phyloP scores from a whole-genome alignment of 2,113 vertebrate genomes.

The Bos taurus region DNA sequence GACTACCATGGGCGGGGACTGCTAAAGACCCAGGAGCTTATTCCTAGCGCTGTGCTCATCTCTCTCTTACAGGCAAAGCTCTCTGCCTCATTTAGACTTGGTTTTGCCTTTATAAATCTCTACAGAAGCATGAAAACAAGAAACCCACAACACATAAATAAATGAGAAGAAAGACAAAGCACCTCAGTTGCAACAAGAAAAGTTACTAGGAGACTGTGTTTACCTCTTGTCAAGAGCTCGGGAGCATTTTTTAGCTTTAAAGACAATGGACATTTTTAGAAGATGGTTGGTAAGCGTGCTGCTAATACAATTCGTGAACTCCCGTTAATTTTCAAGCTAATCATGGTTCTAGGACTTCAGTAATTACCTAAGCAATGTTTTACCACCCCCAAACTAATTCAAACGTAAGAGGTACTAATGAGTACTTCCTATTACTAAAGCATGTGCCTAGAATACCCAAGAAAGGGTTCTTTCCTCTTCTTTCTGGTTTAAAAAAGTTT shows the following conservation, averaged over 20 bases:
- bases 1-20: background rate
- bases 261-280: background rate
- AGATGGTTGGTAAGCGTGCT: background rate
- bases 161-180: background rate
- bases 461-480: background rate
- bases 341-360: background rate
- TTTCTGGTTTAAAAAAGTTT: background rate
- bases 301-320: background rate
- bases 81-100: background rate
- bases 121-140: background rate
- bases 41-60: background rate
- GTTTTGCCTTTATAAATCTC: background rate
- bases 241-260: background rate
- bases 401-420: background rate
- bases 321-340: background rate
- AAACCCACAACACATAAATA: background rate
- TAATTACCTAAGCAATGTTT: slow-evolving; percentile 5
- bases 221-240: background rate
- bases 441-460: background rate
- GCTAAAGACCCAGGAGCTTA: background rate
- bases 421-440: background rate
- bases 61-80: background rate
- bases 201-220: background rate
- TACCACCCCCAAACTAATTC: background rate
- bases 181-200: background rate